These are phyloP conservation scores for Platysternon megacephalum DNA, from an alignment of 2,113 vertebrate genomes.

Conservation along the genomic window DNA sequence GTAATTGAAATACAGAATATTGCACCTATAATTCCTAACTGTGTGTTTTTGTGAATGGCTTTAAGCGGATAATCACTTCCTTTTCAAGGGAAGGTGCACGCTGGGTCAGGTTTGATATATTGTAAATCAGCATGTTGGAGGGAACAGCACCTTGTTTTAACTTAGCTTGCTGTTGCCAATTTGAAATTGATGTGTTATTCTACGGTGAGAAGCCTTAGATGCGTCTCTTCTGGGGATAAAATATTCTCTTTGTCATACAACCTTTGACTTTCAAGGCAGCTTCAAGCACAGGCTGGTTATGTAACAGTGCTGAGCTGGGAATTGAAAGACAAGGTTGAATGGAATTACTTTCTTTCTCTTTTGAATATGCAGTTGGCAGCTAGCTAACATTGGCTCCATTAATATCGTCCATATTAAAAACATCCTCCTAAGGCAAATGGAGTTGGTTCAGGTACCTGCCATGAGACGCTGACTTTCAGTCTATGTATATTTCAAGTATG, in stretches of 20 bases:
- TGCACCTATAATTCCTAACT: not conserved
- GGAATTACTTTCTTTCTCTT: not conserved
- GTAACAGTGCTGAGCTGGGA: accelerated
- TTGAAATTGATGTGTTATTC: not conserved
- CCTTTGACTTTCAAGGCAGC: not conserved
- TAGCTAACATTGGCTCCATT: not conserved
- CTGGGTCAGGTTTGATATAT: not conserved
- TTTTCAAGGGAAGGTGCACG: not conserved
- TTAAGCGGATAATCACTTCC: not conserved
- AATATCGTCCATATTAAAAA: not conserved
- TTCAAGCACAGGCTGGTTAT: accelerated
- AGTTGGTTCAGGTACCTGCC: not conserved
- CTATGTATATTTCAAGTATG: not conserved
- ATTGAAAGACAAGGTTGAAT: accelerated
- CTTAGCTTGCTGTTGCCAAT: not conserved
- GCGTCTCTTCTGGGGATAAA: accelerated
- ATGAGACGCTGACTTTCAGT: not conserved
- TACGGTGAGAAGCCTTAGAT: accelerated
- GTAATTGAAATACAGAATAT: not conserved
- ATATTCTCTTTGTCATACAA: not conserved
- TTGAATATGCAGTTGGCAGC: accelerated
- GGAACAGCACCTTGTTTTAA: not conserved
- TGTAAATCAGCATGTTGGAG: not conserved
- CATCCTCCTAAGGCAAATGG: not conserved
- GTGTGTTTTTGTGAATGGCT: not conserved